phyloP scores from a whole-genome alignment of 2,888 invertebrate species.

The Conchocele bisecta region DNA sequence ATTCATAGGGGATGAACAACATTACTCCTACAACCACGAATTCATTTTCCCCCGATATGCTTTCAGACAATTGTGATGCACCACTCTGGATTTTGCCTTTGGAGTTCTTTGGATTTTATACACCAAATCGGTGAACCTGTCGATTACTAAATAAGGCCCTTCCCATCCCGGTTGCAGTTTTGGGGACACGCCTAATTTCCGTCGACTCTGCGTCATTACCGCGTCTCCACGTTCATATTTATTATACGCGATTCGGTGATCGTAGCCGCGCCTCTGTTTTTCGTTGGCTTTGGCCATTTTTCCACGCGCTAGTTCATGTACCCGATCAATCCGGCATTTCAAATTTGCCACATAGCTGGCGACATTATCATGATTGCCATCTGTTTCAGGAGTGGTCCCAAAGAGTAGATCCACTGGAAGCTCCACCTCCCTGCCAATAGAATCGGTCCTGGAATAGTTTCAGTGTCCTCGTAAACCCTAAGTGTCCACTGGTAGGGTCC shows the following conservation, averaged over 20 bases:
- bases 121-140: background rate
- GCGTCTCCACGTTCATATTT: background rate
- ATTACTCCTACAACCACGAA: too few species aligned
- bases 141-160: background rate
- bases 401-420: background rate
- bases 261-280: background rate
- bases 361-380: too few species aligned
- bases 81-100: background rate
- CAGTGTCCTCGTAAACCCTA: background rate
- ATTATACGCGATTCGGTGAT: background rate
- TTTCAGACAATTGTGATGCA: background rate
- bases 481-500: background rate
- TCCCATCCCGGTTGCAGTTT: background rate
- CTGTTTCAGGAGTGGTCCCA: conserved; percentile 1
- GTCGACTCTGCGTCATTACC: background rate
- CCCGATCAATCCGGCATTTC: background rate
- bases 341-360: background rate
- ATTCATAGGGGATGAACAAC: too few species aligned
- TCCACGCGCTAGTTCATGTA: background rate
- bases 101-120: background rate
- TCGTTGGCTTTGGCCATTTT: conserved; percentile 2
- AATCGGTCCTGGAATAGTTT: background rate
- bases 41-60: too few species aligned
- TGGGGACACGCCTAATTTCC: background rate
- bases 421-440: background rate